Base-by-base conservation (phyloP, 2,113 vertebrate genomes). In the Chinchilla lanigera region DNA sequence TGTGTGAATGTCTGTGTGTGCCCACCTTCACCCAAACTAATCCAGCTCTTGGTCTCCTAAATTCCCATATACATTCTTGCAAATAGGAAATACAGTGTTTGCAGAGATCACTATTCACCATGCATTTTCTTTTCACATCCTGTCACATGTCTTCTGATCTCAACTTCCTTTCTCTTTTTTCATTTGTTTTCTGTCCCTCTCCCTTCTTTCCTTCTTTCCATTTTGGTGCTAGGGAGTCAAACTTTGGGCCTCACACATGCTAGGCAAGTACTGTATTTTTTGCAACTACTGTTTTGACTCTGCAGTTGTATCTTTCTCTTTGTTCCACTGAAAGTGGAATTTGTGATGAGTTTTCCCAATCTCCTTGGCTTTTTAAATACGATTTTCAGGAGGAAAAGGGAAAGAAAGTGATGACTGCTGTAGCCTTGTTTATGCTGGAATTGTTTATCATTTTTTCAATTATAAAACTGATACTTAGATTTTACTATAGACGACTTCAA, bases 161-260 rank as follows among this genome's bases (percentile, higher is more conserved):
- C 52, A 73, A 19, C 8, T 52, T 50, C 28, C 7, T 33, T 80
- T 80, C 47, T 33, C 35, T 52, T 80, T 52, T 80, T 9, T 33
- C 75, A 50, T 17, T 7, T 50, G 6, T 50, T 7, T 50, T 78
- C 28, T 30, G 5, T 77, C 10, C 14, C 44, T 52, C 16, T 22
- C 28, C 33, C 30, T 52, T 80, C 77, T 63, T 30, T 54, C 30
- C 67, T 67, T 44, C 38, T 41, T 44, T 52, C 28, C 38, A 33
- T 33, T 41, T 80, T 33, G 10, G 10, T n/a, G 2, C 19, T 56
- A 35, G 35, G 20, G 7, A 1, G 44, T 38, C 54, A n/a, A 61
- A 61, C 1, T 0, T 13, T 44, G 7, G 22, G 3, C 13, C 12
- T 61, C 12, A 24, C 1, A 44, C 24, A 61, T 44, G 13, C 6